Evolutionary conservation across 2,113 vertebrate genomes (phyloP).

Genomic region (Eolophus roseicapilla): DNA sequence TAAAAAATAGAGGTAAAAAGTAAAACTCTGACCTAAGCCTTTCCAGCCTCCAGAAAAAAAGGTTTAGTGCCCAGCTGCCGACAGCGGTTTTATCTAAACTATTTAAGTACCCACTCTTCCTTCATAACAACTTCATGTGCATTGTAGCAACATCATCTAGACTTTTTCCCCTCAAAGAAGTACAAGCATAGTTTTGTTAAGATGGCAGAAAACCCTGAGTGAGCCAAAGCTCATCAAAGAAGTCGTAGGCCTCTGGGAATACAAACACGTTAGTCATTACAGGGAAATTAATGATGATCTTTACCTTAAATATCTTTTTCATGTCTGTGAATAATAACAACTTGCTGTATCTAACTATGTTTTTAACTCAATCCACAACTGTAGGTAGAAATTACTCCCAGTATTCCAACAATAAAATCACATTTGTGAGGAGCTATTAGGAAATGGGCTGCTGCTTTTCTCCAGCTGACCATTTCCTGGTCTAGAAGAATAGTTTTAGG

Average conservation of each 20-base stretch:
- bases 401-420: background rate
- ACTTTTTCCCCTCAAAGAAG: background rate
- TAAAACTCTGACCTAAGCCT: background rate
- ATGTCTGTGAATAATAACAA: conserved; percentile 19
- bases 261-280: conserved; percentile 7
- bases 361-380: background rate
- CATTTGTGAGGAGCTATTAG: background rate
- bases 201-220: background rate
- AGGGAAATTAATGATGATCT: conserved; percentile 37
- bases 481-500: background rate
- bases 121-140: background rate
- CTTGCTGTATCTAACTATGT: background rate
- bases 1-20: background rate
- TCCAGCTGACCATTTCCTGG: background rate
- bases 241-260: background rate
- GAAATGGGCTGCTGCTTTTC: background rate
- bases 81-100: background rate
- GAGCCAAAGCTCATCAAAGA: conserved; percentile 13
- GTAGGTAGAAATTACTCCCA: background rate
- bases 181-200: background rate
- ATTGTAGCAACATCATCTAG: background rate
- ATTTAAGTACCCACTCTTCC: background rate
- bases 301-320: conserved; percentile 25
- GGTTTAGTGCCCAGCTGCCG: background rate
- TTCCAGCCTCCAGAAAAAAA: background rate